phyloP scores from a whole-genome alignment of 2,888 invertebrate species.

The Electrophaes corylata region DNA sequence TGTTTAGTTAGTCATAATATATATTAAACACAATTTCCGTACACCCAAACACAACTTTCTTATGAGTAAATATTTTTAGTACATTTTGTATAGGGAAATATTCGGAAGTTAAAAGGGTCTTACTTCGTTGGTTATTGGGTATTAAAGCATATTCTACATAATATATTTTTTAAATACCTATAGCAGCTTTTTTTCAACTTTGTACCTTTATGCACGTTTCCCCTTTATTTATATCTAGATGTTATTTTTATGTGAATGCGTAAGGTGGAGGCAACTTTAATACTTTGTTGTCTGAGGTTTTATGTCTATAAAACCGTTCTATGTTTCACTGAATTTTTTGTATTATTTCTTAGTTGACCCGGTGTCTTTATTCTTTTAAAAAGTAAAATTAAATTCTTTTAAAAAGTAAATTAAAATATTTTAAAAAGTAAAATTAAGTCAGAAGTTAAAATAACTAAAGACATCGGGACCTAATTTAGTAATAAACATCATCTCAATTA shows the following conservation, averaged over 20 bases:
- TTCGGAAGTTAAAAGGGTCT: background rate
- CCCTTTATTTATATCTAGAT: constrained; percentile 29
- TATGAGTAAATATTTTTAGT: no score
- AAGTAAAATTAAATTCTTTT: no score
- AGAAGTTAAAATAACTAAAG: no score
- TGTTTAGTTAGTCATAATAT: no score
- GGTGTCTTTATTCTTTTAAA: constrained; percentile 21
- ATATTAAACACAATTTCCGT: no score
- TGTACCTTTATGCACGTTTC: constrained; percentile 32
- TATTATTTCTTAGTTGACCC: constrained; percentile 9
- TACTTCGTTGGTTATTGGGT: constrained; percentile 13
- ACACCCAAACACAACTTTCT: background rate
- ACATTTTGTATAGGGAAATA: no score
- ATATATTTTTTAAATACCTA: background rate
- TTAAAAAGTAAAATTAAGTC: no score
- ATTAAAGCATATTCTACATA: constrained; percentile 5
- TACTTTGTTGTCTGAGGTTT: constrained; percentile 32
- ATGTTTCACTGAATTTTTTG: constrained; percentile 10
- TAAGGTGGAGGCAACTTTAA: constrained; percentile 46
- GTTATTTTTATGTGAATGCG: constrained; percentile 30
- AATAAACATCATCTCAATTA: constrained; percentile 10
- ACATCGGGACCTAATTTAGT: constrained; percentile 14
- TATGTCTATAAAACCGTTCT: background rate
- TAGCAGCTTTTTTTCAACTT: constrained; percentile 25
- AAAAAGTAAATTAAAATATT: no score